phyloP scores from a whole-genome alignment of 53 echinoderm and acorn worm genomes.

The Stichopus horrens region DNA sequence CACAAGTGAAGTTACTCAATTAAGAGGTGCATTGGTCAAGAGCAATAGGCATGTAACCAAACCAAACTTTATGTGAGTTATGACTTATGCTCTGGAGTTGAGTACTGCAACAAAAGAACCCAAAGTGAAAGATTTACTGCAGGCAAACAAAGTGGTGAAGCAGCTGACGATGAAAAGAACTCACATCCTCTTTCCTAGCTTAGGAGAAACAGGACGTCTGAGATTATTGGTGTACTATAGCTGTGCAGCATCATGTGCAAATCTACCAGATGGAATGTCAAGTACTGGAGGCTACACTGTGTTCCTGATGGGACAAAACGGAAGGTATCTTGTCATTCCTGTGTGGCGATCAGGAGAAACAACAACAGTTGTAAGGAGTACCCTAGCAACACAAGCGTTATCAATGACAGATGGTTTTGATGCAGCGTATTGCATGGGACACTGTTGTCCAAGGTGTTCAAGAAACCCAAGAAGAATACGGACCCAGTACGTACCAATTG shows the following conservation, averaged over 20 bases:
- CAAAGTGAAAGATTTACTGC: constrained; percentile 2
- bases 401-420: not conserved
- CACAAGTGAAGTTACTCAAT: constrained; percentile 11
- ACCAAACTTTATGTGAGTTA: constrained; percentile 9
- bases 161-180: constrained; percentile 15
- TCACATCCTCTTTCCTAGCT: constrained; percentile 5
- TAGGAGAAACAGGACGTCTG: not conserved
- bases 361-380: not conserved
- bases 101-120: constrained; percentile 13
- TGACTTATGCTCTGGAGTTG: not conserved
- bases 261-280: constrained; percentile 11
- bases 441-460: constrained; percentile 1
- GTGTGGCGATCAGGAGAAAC: not conserved
- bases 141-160: constrained; percentile 24
- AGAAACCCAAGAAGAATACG: constrained; percentile 1
- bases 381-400: not conserved
- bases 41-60: not conserved
- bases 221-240: not conserved
- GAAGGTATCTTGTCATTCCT: not conserved
- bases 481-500: not conserved
- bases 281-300: constrained; percentile 1
- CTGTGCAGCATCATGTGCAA: constrained; percentile 32
- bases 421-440: constrained; percentile 9
- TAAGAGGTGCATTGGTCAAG: constrained; percentile 1
- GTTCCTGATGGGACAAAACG: not conserved